Conservation (phyloP, 2,888 invertebrate genomes). For the Merodon equestris region DNA sequence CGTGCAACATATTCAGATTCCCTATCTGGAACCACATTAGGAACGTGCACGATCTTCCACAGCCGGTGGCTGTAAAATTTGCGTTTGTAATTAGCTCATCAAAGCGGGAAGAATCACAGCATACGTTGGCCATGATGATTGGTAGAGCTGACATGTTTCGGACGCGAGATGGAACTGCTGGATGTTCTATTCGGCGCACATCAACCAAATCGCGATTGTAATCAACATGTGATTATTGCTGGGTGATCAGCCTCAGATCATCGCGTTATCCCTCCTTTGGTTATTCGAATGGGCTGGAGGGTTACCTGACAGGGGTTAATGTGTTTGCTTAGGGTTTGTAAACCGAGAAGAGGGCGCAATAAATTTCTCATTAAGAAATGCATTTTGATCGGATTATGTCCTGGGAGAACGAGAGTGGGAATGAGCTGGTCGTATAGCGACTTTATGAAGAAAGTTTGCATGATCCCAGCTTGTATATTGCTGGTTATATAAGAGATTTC, state of each 20-base stretch:
- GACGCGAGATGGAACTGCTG: constrained; percentile 15
- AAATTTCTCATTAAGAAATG: constrained; percentile 52
- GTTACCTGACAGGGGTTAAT: constrained; percentile 7
- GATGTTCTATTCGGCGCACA: constrained; percentile 40
- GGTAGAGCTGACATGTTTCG: constrained; percentile 1
- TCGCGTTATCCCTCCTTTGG: constrained; percentile 36
- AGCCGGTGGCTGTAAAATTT: constrained; percentile 44
- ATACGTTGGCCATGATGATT: constrained; percentile 25
- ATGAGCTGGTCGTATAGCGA: too few relatives aligned
- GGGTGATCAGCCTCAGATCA: constrained; percentile 34
- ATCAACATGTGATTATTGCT: constrained; percentile 57
- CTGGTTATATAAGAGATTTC: constrained; percentile 47
- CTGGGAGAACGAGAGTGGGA: too few relatives aligned
- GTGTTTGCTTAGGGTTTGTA: constrained; percentile 40
- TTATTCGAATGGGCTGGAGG: too few relatives aligned
- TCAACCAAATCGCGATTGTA: constrained; percentile 59
- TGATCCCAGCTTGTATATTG: too few relatives aligned
- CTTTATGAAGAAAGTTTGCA: too few relatives aligned
- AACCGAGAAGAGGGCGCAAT: constrained; percentile 43
- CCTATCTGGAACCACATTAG: constrained; percentile 44
- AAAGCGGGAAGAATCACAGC: background rate
- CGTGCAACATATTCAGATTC: constrained; percentile 36
- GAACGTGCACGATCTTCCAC: constrained; percentile 34
- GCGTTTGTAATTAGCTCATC: constrained; percentile 52
- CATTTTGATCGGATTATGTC: constrained; percentile 48